phyloP scores from a whole-genome alignment of 2,113 vertebrate genomes.

The Isichthys henryi region DNA sequence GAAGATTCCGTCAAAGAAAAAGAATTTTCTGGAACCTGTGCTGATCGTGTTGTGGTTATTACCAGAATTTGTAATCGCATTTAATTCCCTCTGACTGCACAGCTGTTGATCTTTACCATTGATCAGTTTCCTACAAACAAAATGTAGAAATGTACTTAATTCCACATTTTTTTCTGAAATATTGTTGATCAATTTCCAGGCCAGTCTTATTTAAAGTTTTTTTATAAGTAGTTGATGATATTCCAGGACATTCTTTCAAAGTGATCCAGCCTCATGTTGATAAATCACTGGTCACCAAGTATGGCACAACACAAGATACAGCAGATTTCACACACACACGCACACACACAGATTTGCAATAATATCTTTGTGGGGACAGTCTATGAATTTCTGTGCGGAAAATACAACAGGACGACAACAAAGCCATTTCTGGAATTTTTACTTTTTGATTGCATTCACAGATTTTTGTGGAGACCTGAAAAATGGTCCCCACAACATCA shows the following conservation, averaged over 20 bases:
- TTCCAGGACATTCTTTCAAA: slow-evolving; percentile 5
- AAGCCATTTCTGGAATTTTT: no score
- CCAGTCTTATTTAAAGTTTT: neutral
- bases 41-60: neutral
- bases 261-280: neutral
- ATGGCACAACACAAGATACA: neutral
- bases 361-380: no score
- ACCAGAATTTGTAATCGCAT: neutral
- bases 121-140: neutral
- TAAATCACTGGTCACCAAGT: neutral
- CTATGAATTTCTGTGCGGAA: no score
- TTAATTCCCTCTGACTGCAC: slow-evolving; percentile 21
- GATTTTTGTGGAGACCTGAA: no score
- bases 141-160: neutral
- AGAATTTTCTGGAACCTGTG: neutral
- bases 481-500: no score
- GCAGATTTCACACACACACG: slow-evolving; percentile 4
- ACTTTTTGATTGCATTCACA: no score
- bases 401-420: no score
- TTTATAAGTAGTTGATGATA: neutral
- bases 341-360: neutral
- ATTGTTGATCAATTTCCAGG: neutral
- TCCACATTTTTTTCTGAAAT: neutral
- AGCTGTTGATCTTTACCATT: neutral
- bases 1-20: neutral